Base-by-base conservation (phyloP, 2,797 vertebrate genomes). In the Aldrovandia affinis region DNA sequence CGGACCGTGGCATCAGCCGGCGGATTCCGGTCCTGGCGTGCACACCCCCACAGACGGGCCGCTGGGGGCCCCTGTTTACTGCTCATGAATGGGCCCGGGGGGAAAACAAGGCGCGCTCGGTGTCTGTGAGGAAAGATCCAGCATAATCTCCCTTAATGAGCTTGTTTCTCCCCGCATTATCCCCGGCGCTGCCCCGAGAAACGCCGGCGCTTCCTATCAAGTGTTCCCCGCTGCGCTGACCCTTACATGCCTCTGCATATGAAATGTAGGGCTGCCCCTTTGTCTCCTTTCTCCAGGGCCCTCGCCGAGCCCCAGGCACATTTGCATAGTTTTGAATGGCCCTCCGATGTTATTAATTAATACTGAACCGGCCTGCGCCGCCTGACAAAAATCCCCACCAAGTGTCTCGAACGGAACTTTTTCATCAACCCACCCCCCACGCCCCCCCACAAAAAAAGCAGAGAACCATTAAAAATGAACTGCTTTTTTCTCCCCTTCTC, bases 71-170 rank as follows among this genome's bases (percentile, higher is more conserved):
- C 93, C 91, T 90, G 90, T 93, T 93, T 92, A 92, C 83, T 87
- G 91, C 89, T 81, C 91, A 90, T 92, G 91, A 93, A 91, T 93
- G 88, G 93, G 89, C 90, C 92, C 90, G 55, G 88, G 80, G 61
- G 42, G 93, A 93, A 92, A 93, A 91, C 91, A 91, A 83, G 77
- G 86, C 92, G 92, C 88, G 90, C 90, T 91, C 54, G 91, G 91
- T 93, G 91, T 93, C 91, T 92, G 65, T 77, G 91, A 91, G 90
- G 33, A 89, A 93, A 90, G 93, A 94, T 93, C 92, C 92, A 91
- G 90, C 87, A 89, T 95, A 95, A 95, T 95, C 93, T 92, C 89
- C 90, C 92, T 93, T 95, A 95, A 95, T 94, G 93, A 95, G 94
- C 94, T 94, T 92, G 93, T 95, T 95, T 93, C 93, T 93, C 91